Evolutionary conservation across 2,113 vertebrate genomes (phyloP).

Genomic region (Lontra canadensis): DNA sequence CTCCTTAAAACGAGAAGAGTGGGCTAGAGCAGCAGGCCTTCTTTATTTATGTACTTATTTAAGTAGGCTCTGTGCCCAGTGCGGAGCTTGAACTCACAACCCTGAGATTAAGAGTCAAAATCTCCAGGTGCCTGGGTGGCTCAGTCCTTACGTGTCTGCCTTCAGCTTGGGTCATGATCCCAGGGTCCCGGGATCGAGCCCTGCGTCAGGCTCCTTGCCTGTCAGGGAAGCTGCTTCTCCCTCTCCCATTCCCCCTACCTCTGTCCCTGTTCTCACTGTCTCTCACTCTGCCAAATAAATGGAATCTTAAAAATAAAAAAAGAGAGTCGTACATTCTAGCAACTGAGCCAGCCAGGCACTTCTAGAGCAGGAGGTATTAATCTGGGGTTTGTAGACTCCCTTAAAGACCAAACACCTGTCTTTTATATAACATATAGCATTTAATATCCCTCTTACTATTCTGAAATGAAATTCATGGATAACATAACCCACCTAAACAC

Average conservation of each 20-base stretch:
- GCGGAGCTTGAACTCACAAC: not conserved
- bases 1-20: not conserved
- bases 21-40: not conserved
- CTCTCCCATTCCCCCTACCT: no score
- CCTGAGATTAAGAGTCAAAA: not conserved
- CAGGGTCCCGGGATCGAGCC: no score
- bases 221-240: no score
- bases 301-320: no score
- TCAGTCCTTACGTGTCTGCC: no score
- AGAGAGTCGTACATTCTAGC: not conserved
- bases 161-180: no score
- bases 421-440: not conserved
- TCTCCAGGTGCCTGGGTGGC: no score
- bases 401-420: not conserved
- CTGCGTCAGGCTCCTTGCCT: no score
- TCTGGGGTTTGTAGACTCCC: not conserved
- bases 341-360: not conserved
- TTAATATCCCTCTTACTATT: not conserved
- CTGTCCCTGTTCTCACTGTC: no score
- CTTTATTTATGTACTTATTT: not conserved
- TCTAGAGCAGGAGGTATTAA: not conserved
- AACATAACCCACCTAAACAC: not conserved
- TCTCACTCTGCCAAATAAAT: no score
- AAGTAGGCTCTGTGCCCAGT: not conserved
- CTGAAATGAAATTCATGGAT: constrained; percentile 14